Percentiles rank a stretch among this genome's conserved stretches.
phyloP scores from a whole-genome alignment of 1,140 invertebrate species.

The Copidosoma floridanum region DNA sequence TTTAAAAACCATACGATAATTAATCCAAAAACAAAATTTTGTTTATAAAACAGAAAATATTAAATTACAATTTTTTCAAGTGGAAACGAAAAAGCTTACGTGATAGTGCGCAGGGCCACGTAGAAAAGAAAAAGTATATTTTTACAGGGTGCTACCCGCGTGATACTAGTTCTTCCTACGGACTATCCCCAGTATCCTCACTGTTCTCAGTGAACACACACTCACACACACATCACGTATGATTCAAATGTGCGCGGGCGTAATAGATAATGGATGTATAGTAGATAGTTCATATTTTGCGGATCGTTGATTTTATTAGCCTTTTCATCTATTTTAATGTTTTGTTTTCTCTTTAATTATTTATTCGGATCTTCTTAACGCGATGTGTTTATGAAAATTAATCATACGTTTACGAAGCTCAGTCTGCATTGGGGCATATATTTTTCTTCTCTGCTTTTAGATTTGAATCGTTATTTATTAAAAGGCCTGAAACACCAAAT shows the following conservation, averaged over 20 bases:
- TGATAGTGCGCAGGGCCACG: background rate
- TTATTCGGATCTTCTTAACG: too few relatives aligned
- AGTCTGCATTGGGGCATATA: background rate
- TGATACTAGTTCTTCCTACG: slow-evolving; percentile 56
- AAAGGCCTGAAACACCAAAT: background rate
- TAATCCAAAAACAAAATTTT: too few relatives aligned
- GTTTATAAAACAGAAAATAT: too few relatives aligned
- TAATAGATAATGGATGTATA: background rate
- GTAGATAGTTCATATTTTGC: background rate
- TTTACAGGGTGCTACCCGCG: slow-evolving; percentile 53
- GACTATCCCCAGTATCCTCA: too few relatives aligned
- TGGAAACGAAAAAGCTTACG: background rate
- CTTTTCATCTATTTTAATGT: background rate
- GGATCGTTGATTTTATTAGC: background rate
- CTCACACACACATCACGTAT: background rate
- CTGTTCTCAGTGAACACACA: too few relatives aligned
- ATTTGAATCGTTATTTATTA: slow-evolving; percentile 8
- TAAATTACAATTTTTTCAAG: too few relatives aligned
- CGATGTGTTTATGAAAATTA: too few relatives aligned
- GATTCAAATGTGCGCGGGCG: too few relatives aligned
- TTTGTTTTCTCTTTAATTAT: background rate
- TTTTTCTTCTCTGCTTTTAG: background rate
- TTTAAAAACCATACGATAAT: too few relatives aligned
- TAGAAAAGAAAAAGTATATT: slow-evolving; percentile 45
- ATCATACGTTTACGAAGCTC: background rate